phyloP scores from a whole-genome alignment of 2,797 vertebrate genomes.

The Labeo calbasu region DNA sequence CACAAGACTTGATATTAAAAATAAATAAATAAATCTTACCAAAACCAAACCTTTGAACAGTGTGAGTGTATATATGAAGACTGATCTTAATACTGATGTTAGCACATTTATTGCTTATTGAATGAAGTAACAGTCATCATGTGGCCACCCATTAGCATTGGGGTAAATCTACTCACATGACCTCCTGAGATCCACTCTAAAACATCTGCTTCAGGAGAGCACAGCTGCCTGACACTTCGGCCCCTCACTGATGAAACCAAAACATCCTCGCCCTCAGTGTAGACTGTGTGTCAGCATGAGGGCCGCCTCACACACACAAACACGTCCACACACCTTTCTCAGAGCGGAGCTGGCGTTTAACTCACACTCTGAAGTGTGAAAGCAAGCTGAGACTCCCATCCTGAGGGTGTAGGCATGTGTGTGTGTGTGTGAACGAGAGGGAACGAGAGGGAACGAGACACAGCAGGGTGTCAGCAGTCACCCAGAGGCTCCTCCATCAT shows the following conservation, averaged over 20 bases:
- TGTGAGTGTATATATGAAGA: background rate
- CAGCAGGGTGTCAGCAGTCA: constrained; percentile 73
- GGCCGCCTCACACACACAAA: background rate
- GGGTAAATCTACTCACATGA: background rate
- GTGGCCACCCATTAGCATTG: background rate
- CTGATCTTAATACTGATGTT: background rate
- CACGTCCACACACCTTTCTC: constrained; percentile 18
- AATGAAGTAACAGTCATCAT: background rate
- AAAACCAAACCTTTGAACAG: background rate
- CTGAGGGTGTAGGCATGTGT: constrained; percentile 31
- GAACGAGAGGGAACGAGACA: constrained; percentile 70
- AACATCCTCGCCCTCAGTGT: background rate
- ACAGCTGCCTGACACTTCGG: background rate
- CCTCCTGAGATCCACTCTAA: background rate
- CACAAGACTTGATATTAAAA: no score
- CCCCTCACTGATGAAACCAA: background rate
- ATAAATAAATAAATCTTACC: no score
- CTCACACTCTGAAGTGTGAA: constrained; percentile 53
- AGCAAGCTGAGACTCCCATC: constrained; percentile 60
- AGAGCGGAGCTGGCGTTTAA: constrained; percentile 39
- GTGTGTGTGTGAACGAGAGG: constrained; percentile 71
- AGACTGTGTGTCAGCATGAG: background rate
- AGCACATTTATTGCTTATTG: background rate
- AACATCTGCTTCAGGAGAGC: background rate
- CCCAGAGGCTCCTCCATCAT: constrained; percentile 72